Conservation (phyloP, 2,888 invertebrate species). For the Griposia aprilina region DNA sequence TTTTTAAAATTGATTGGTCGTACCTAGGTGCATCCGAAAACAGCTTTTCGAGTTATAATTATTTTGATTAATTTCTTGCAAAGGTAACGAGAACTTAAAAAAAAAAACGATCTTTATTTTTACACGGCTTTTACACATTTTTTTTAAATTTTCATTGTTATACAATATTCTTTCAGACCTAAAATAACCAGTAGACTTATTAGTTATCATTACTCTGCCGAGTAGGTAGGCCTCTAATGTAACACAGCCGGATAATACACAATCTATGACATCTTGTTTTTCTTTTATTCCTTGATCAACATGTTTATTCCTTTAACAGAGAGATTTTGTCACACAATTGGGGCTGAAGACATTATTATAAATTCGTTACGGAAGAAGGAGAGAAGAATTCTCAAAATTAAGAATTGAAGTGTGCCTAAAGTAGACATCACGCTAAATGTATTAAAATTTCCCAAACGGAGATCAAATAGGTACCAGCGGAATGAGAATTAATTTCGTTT, state of each 20-base stretch:
- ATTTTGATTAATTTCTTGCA: too few relatives aligned
- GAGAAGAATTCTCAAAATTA: slow-evolving; percentile 22
- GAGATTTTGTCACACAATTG: slow-evolving; percentile 5
- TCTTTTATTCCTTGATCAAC: background rate
- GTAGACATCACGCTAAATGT: background rate
- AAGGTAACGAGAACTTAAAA: too few relatives aligned
- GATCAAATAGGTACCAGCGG: slow-evolving; percentile 26
- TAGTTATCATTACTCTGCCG: background rate
- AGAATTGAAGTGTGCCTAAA: slow-evolving; percentile 6
- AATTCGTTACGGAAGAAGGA: background rate
- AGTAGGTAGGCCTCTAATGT: background rate
- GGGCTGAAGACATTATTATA: slow-evolving; percentile 16
- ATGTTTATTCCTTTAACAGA: background rate
- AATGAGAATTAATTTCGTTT: slow-evolving; percentile 35
- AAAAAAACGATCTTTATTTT: too few relatives aligned
- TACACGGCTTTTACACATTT: too few relatives aligned
- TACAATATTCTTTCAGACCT: too few relatives aligned
- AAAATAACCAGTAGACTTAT: too few relatives aligned
- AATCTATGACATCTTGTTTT: slow-evolving; percentile 1
- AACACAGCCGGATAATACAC: too few relatives aligned
- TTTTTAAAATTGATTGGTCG: too few relatives aligned
- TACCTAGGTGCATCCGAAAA: too few relatives aligned
- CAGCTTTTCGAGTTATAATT: too few relatives aligned
- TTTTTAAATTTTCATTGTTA: too few relatives aligned
- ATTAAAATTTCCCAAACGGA: slow-evolving; percentile 27